Percentiles rank a stretch among this genome's conserved stretches.
These are phyloP conservation scores for Aplochiton taeniatus DNA, from an alignment of 2,797 vertebrate species.

Conservation along the genomic window DNA sequence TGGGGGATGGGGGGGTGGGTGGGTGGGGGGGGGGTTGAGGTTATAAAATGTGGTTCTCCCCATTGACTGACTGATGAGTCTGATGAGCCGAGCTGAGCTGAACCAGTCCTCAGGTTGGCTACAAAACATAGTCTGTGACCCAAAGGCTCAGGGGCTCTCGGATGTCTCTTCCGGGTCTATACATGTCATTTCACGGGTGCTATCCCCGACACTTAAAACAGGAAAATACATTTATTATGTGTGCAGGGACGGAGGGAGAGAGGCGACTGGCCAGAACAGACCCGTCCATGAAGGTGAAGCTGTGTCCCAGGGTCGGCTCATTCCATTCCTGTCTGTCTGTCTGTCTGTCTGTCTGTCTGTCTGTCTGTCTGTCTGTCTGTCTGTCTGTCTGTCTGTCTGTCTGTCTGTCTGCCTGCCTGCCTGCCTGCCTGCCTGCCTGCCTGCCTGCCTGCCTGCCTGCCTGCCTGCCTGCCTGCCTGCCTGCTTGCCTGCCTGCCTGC, in stretches of 20 bases:
- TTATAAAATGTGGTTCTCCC: too few relatives aligned
- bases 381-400: conserved; percentile 30
- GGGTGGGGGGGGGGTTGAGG: conserved; percentile 29
- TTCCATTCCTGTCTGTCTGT: background rate
- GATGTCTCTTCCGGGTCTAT: too few relatives aligned
- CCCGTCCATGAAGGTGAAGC: conserved; percentile 24
- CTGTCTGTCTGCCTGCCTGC: conserved; percentile 41
- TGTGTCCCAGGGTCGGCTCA: conserved; percentile 39
- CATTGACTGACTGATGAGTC: too few relatives aligned
- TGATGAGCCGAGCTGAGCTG: too few relatives aligned
- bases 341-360: conserved; percentile 37
- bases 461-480: too few relatives aligned
- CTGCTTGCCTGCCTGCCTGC: background rate
- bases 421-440: conserved; percentile 14
- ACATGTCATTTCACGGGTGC: too few relatives aligned
- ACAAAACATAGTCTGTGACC: too few relatives aligned
- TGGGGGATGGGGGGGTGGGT: conserved; percentile 27
- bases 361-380: conserved; percentile 38
- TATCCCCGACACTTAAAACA: too few relatives aligned
- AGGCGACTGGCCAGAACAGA: conserved; percentile 36
- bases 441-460: too few relatives aligned
- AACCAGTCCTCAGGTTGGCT: too few relatives aligned
- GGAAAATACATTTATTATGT: too few relatives aligned
- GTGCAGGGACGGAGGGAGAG: conserved; percentile 35
- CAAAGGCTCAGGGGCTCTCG: too few relatives aligned